These are phyloP conservation scores for Apostichopus japonicus DNA, from an alignment of 35 echinoderm and acorn worm species.

Conservation along the genomic window DNA sequence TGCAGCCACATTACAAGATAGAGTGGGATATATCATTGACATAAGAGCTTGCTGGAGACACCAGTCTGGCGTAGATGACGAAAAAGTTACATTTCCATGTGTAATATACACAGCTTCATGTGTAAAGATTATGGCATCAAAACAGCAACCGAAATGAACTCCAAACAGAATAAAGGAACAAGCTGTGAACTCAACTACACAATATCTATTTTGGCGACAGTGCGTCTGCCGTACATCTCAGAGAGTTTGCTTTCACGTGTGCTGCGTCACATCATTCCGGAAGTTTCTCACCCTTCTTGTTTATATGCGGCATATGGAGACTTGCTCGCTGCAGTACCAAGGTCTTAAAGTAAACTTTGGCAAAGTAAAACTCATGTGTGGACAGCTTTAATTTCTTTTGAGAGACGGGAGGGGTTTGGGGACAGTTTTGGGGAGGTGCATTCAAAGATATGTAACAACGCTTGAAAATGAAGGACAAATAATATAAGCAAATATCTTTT, in stretches of 20 bases:
- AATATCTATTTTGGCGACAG: slow-evolving; percentile 41
- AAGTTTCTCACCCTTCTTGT: neutral
- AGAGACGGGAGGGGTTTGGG: neutral
- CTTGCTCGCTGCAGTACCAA: neutral
- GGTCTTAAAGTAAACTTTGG: too few species aligned
- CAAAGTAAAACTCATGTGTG: too few species aligned
- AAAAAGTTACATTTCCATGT: neutral
- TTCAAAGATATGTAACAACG: neutral
- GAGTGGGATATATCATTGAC: neutral
- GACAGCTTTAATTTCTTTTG: neutral
- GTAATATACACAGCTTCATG: neutral
- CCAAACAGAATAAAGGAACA: neutral
- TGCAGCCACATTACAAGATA: neutral
- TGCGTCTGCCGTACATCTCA: neutral
- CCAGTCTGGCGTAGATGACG: neutral
- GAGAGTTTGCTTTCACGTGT: slow-evolving; percentile 4
- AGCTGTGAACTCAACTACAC: slow-evolving; percentile 1
- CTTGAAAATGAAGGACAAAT: neutral
- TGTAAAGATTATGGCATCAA: neutral
- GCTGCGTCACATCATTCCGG: neutral
- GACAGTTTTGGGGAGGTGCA: neutral
- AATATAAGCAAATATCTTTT: too few species aligned
- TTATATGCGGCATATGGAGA: neutral
- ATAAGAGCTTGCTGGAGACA: neutral
- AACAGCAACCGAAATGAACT: neutral